Conservation (phyloP, 30 jellyfish, hydroid and myxozoan species). For the Clytia hemisphaerica region DNA sequence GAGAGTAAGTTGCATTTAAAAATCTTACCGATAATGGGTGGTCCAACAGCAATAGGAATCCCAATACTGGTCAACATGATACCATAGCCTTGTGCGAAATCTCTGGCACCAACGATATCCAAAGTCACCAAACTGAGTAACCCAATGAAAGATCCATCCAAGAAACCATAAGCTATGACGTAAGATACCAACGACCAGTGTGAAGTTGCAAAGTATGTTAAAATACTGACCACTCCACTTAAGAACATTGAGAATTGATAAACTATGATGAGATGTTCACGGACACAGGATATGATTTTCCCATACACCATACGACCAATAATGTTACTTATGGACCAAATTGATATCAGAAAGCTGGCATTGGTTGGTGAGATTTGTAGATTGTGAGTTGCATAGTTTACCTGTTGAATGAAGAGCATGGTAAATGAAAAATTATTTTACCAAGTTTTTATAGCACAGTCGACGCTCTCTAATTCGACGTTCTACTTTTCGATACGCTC, state of each 20-base stretch:
- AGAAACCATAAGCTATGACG: constrained; percentile 64
- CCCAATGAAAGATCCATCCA: constrained; percentile 96
- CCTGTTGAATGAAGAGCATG: constrained; percentile 33
- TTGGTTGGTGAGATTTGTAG: constrained; percentile 44
- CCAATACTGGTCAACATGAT: constrained; percentile 70
- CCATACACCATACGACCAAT: constrained; percentile 76
- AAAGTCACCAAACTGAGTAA: constrained; percentile 67
- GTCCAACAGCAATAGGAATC: constrained; percentile 86
- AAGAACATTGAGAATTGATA: constrained; percentile 75
- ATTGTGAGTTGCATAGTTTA: constrained; percentile 55
- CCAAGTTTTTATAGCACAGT: neutral
- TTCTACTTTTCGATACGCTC: no score
- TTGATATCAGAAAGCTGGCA: constrained; percentile 54
- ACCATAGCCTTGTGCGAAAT: constrained; percentile 84
- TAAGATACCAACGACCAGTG: constrained; percentile 74
- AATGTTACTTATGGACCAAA: constrained; percentile 62
- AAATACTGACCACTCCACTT: constrained; percentile 55
- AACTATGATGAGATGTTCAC: constrained; percentile 31
- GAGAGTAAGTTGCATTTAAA: neutral
- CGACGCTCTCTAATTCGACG: no score
- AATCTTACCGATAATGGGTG: constrained; percentile 74
- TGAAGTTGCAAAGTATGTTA: constrained; percentile 39
- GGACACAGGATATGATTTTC: constrained; percentile 40
- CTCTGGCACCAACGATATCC: constrained; percentile 66
- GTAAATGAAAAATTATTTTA: neutral